These are phyloP conservation scores for Gymnosoma rotundatum DNA, from an alignment of 2,888 invertebrate genomes.

Conservation along the genomic window DNA sequence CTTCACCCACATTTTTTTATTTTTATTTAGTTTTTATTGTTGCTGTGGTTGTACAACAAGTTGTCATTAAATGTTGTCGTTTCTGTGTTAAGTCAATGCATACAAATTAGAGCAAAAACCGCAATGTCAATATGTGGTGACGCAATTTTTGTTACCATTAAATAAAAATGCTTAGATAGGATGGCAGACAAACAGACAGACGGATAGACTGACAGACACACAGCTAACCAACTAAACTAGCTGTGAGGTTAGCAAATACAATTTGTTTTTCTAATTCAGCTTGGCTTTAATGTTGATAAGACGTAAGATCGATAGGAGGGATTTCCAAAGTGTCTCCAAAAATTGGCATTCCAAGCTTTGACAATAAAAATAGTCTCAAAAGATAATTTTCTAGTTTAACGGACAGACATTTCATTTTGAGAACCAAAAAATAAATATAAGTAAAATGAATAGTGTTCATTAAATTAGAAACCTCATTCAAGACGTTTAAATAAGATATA, in stretches of 20 bases:
- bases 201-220: constrained; percentile 8
- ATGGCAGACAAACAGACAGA: not conserved
- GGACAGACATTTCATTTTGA: too few relatives aligned
- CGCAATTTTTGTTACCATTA: constrained; percentile 57
- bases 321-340: too few relatives aligned
- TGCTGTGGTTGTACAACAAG: constrained; percentile 41
- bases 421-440: too few relatives aligned
- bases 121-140: constrained; percentile 71
- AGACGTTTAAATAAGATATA: too few relatives aligned
- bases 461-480: too few relatives aligned
- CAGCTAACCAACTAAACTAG: not conserved
- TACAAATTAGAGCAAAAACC: constrained; percentile 70
- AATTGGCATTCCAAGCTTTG: too few relatives aligned
- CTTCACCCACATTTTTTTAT: constrained; percentile 67
- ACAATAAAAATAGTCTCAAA: too few relatives aligned
- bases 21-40: not conserved
- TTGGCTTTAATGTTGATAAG: constrained; percentile 17
- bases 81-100: constrained; percentile 61
- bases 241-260: constrained; percentile 2
- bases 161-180: not conserved
- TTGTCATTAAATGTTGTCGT: constrained; percentile 58
- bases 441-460: too few relatives aligned
- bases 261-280: constrained; percentile 38
- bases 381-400: too few relatives aligned
- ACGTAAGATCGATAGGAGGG: too few relatives aligned